Base-by-base conservation (phyloP, 2,888 invertebrate species). In the Acrobeloides nanus region DNA sequence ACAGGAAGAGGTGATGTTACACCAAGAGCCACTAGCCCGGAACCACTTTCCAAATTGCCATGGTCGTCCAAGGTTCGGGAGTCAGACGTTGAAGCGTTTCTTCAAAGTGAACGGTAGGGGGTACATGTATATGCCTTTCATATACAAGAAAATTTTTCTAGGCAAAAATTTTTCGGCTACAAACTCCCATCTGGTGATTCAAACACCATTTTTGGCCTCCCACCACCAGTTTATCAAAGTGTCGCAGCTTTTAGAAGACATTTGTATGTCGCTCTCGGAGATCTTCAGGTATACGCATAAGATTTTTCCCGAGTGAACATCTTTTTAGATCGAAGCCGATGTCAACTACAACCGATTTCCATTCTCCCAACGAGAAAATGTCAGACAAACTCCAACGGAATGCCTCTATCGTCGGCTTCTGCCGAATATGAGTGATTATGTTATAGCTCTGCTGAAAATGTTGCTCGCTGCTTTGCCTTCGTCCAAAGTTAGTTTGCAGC, bases 401-500 rank as follows among this genome's bases (percentile, higher is more conserved):
- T 46, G 48, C 4, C 41, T 72, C 35, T 71, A 71, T 48, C 46
- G 46, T 60, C 87, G 87, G n/a, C 87, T 95, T 81, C 77, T 93
- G 59, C 90, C 93, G 1, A 89, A 88, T 77, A 80, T 99, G 66
- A 90, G 93, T 8, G 93, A 95, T 73, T 92, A 93, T 73, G 89
- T 93, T 85, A 66, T 74, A 15, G 68, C 68, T 5, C 75, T 99
- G 45, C 78, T 99, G 41, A 99, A 97, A 80, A 89, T 97, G 63
- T 80, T 97, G 47, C 80, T 99, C 47, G 95, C 95, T 25, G 93
- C 95, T 45, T 90, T 93, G 27, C 95, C 97, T 4, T 93, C 93
- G 4, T 62, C 60, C 18, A 68, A 70, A 38, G 60, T 60, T n/a
- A 10, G 37, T 17, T 27, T 17, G 40, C 21, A 5, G 38, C 15